Base-by-base conservation (phyloP, 2,113 vertebrate genomes). In the Theristicus caerulescens region DNA sequence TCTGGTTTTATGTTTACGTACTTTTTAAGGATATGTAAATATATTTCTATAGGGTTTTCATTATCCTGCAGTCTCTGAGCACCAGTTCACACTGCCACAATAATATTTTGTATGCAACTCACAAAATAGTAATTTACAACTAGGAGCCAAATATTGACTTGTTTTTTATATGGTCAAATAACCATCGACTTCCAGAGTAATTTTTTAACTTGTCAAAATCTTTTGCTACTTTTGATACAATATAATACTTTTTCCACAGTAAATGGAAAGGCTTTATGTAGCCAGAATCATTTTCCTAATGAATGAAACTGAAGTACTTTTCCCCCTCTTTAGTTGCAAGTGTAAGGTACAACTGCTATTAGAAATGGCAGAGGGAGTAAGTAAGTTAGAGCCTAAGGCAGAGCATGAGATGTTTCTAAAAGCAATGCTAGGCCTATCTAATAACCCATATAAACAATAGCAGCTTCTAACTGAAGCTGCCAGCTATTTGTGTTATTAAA, bases 1-100 rank as follows among this genome's bases (percentile, higher is more conserved):
- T 80, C 46, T 89, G 47, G 21, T 34, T 93, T 95, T 93, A 76
- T 70, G 91, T 93, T 93, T 82, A 62, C 40, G 73, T 57, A 46
- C 61, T 69, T 57, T 85, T 89, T 65, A 89, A 90, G 31, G 34
- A 76, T 85, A 82, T 84, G 89, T 82, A 94, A 94, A 94, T 79
- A 82, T 85, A 90, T 91, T 82, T 36, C 29, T 77, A 18, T 38
- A 55, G 22, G 74, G 46, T 80, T 94, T 86, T 76, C 72, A 76
- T 71, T 57, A 80, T 64, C 62, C 84, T 85, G 46, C 51, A 40
- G 25, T 86, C 74, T 85, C 36, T 3, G 15, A 96, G 81, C 59
- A 66, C 18, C 27, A 64, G 40, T 61, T 82, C 62, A 71, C 0
- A 0, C 65, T 90, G 70, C 40, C 44, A 74, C 27, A 55, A 26